Evolutionary conservation across 2,888 invertebrate genomes (phyloP).

Genomic region (Aspidiotus destructor): DNA sequence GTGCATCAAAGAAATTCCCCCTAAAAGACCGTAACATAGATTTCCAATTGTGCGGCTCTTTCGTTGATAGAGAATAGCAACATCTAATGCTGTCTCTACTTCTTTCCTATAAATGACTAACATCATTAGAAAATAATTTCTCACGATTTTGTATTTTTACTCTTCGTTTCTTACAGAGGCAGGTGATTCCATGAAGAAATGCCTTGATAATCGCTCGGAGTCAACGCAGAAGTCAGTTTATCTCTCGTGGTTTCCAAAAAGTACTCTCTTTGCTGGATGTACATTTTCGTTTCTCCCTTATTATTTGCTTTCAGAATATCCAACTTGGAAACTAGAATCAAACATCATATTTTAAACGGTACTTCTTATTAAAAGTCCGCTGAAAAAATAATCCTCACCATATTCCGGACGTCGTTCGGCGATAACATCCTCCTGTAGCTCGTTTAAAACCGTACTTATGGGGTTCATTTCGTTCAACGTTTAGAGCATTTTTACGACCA

Average conservation of each 20-base stretch:
- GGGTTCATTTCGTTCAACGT: conserved; percentile 3
- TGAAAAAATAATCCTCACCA: conserved; percentile 1
- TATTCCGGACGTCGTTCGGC: not conserved
- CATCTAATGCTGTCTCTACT: conserved; percentile 3
- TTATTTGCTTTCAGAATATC: not conserved
- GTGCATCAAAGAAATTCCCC: conserved; percentile 30
- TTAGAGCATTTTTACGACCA: too few species aligned
- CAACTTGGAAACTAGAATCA: conserved; percentile 2
- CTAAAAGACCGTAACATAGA: conserved; percentile 29
- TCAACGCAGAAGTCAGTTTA: conserved; percentile 2
- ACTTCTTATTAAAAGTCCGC: not conserved
- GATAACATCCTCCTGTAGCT: conserved; percentile 23
- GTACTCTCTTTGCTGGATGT: conserved; percentile 20
- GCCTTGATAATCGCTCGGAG: conserved; percentile 3
- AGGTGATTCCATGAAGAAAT: conserved; percentile 12
- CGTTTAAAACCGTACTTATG: conserved; percentile 22
- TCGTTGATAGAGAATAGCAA: conserved; percentile 19
- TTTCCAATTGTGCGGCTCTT: conserved; percentile 21
- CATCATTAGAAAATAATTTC: not conserved
- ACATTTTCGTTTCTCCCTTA: conserved; percentile 15
- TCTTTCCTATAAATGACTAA: conserved; percentile 7
- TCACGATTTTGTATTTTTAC: too few species aligned
- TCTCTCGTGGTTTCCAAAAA: conserved; percentile 20
- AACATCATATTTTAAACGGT: not conserved
- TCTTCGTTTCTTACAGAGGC: conserved; percentile 4